phyloP scores from a whole-genome alignment of 1,140 invertebrate genomes.

The Trachymyrmex cornetzi region DNA sequence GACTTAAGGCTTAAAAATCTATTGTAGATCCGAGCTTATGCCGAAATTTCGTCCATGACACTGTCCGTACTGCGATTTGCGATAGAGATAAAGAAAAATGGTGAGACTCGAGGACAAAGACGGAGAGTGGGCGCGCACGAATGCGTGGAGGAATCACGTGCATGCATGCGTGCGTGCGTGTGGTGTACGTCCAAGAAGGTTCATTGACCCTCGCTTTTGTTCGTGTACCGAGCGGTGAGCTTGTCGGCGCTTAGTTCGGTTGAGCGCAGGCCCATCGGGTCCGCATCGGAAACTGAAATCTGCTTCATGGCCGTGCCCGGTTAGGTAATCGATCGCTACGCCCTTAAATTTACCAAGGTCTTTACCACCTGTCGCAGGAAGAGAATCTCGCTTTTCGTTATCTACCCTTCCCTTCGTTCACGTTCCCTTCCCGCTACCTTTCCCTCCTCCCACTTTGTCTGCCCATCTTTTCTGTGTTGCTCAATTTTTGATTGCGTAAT shows the following conservation, averaged over 20 bases:
- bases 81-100: conserved; percentile 60
- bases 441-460: not conserved
- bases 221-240: conserved; percentile 81
- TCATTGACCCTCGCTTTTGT: conserved; percentile 84
- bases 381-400: conserved; percentile 72
- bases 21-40: too few relatives aligned
- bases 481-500: conserved; percentile 46
- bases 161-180: conserved; percentile 49
- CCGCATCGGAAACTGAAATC: conserved; percentile 74
- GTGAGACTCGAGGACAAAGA: conserved; percentile 41
- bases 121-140: conserved; percentile 42
- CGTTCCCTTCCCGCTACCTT: not conserved
- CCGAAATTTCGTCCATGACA: conserved; percentile 32
- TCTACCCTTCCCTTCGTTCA: conserved; percentile 52
- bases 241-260: conserved; percentile 73
- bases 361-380: conserved; percentile 84
- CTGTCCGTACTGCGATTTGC: not conserved
- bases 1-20: too few relatives aligned
- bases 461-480: conserved; percentile 1
- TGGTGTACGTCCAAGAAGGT: conserved; percentile 66
- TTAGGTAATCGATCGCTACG: conserved; percentile 83
- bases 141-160: conserved; percentile 52
- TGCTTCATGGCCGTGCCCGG: conserved; percentile 71
- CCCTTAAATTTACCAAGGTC: conserved; percentile 82
- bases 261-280: conserved; percentile 70